Evolutionary conservation across 2,113 vertebrate genomes (phyloP), one percentile per base, ranked within the genome.

Genomic region (Brevimyrus niger): DNA sequence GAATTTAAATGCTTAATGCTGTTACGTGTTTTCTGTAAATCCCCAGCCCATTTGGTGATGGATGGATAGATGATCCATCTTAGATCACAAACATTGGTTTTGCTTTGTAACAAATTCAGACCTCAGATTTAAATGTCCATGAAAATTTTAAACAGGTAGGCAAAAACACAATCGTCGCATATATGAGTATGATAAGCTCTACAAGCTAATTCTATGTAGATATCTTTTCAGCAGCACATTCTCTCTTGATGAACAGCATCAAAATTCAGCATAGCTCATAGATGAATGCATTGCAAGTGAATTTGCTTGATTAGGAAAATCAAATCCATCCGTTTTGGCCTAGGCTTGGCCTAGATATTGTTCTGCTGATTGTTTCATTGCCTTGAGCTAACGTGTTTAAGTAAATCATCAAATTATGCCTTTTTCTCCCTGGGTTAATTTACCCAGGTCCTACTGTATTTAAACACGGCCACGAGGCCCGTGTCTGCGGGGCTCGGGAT

Each of bases 401-500:
- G 44, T 84, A 84, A 84, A 84, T 84, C 82, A 84, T 84, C 82
- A 84, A 46, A 84, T 84, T 84, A 84, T 47, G 92, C 91, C 92
- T 94, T 93, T 92, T 69, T 69, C 61, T 92, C 90, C 90, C 92
- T 91, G 90, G 90, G 92, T 93, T 94, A 89, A 91, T 95, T 94
- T 94, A 94, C 90, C 90, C 91, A 84, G 9, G 88, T 65, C 83
- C 31, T 89, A 89, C 91, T 91, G 91, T 92, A 93, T 93, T 94
- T 92, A 92, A 93, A 94, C 92, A 93, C 89, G 92, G 94, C 91
- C 93, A 93, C 91, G 89, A 89, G 50, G 91, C 88, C 89, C 93
- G 58, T 89, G 93, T 94, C 94, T 76, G 89, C 92, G 91, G 94
- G 94, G 91, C 92, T 92, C 92, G 95, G 94, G 95, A 95, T 95